Evolutionary conservation across 2,888 invertebrate genomes (phyloP).

Genomic region (Ernsta delagoae): DNA sequence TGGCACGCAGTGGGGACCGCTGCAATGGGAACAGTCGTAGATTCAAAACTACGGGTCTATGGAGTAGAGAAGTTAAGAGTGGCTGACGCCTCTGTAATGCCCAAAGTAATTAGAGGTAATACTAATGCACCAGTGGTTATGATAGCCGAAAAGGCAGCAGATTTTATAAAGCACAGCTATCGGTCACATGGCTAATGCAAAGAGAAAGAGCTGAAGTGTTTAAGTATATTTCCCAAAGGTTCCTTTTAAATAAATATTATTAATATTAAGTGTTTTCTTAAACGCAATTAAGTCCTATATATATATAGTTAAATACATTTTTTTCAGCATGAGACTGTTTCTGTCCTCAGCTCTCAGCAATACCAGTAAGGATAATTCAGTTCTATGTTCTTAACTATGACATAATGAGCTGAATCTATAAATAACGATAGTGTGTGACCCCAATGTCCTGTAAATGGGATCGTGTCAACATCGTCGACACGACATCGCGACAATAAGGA

Average conservation of each 20-base stretch:
- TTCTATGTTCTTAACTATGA: too few relatives aligned
- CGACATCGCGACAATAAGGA: conserved; percentile 3
- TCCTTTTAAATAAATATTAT: too few relatives aligned
- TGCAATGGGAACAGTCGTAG: conserved; percentile 66
- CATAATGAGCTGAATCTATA: too few relatives aligned
- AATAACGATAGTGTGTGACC: not conserved
- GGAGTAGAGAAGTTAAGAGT: conserved; percentile 61
- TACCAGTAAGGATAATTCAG: too few relatives aligned
- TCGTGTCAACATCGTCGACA: conserved; percentile 1
- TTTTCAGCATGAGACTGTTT: too few relatives aligned
- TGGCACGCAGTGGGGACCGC: conserved; percentile 75
- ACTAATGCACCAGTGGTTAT: conserved; percentile 73
- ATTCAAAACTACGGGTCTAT: conserved; percentile 54
- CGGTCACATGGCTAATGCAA: too few relatives aligned
- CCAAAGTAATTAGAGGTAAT: conserved; percentile 64
- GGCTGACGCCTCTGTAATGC: conserved; percentile 72
- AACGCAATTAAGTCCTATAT: too few relatives aligned
- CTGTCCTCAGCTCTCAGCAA: too few relatives aligned
- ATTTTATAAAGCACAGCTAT: conserved; percentile 58
- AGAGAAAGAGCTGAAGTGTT: too few relatives aligned
- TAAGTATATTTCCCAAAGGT: too few relatives aligned
- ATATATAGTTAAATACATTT: too few relatives aligned
- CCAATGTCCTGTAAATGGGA: not conserved
- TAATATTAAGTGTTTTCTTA: too few relatives aligned
- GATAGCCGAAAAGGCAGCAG: conserved; percentile 70